Evolutionary conservation across 2,113 vertebrate species (phyloP).

Genomic region (Vanacampus margaritifer): DNA sequence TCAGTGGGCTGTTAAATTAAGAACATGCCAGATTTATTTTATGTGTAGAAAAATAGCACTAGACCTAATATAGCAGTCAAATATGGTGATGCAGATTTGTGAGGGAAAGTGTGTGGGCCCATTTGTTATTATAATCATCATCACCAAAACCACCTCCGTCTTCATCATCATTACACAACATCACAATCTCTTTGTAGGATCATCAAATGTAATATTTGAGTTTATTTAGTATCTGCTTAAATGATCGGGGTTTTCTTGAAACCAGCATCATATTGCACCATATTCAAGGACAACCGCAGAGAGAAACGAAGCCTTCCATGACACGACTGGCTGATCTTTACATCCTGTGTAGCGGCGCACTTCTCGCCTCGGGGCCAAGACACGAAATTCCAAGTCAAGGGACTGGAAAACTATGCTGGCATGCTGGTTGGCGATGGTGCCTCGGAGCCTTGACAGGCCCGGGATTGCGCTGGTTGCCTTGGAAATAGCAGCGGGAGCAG

Average conservation of each 20-base stretch:
- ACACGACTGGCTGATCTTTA: conserved; percentile 49
- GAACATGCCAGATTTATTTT: conserved; percentile 36
- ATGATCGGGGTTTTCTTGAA: conserved; percentile 15
- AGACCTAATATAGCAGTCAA: conserved; percentile 19
- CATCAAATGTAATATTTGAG: background rate
- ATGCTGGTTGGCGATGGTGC: conserved; percentile 33
- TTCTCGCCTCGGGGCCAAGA: conserved; percentile 15
- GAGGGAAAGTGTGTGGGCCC: background rate
- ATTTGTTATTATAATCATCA: conserved; percentile 4
- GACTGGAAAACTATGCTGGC: conserved; percentile 29
- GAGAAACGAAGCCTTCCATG: conserved; percentile 1
- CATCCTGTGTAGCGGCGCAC: conserved; percentile 20
- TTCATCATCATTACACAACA: background rate
- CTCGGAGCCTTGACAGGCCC: conserved; percentile 40
- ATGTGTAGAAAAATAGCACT: conserved; percentile 29
- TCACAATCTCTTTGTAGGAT: background rate
- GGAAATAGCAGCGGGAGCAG: conserved; percentile 49
- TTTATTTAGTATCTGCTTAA: conserved; percentile 8
- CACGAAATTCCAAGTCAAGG: conserved; percentile 18
- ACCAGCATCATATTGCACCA: conserved; percentile 23
- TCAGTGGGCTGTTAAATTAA: conserved; percentile 19
- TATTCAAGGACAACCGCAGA: conserved; percentile 14
- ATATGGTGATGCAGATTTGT: conserved; percentile 15
- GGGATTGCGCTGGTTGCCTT: conserved; percentile 43
- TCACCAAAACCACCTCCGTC: background rate